These are phyloP conservation scores for Drosophila pachea DNA, from an alignment of 1,140 invertebrate species.

Conservation along the genomic window DNA sequence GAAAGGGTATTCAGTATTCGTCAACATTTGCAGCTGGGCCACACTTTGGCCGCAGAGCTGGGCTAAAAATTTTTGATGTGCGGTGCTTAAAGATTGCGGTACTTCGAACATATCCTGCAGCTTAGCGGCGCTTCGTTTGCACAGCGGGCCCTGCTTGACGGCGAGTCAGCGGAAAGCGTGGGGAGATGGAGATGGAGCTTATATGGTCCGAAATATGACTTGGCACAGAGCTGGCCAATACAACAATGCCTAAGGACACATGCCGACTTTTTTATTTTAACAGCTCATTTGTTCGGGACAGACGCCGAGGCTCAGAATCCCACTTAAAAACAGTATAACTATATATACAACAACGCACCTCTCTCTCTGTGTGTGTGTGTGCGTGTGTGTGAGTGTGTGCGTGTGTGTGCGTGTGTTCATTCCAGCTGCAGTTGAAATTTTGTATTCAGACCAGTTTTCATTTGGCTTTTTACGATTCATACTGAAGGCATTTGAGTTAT, in stretches of 20 bases:
- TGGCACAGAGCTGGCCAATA: background rate
- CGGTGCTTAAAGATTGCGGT: conserved; percentile 12
- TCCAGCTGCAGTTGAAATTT: conserved; percentile 28
- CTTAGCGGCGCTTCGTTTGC: conserved; percentile 15
- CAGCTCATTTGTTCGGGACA: conserved; percentile 57
- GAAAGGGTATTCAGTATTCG: conserved; percentile 6
- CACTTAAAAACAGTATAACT: conserved; percentile 44
- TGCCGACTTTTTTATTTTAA: conserved; percentile 71
- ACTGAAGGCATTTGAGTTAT: conserved; percentile 51
- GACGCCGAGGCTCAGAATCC: conserved; percentile 34
- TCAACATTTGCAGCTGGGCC: background rate
- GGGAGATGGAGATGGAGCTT: too few species aligned
- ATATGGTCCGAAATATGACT: too few species aligned
- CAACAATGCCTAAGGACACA: conserved; percentile 64
- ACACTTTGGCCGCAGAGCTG: background rate
- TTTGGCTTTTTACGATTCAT: conserved; percentile 29
- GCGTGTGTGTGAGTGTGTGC: too few species aligned
- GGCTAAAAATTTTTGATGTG: conserved; percentile 18
- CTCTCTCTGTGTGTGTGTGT: too few species aligned
- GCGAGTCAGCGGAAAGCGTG: background rate
- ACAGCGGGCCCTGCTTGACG: conserved; percentile 21
- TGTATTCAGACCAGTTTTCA: background rate
- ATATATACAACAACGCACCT: background rate
- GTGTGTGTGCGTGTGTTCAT: too few species aligned
- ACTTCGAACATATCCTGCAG: conserved; percentile 16